Evolutionary conservation across 2,797 vertebrate genomes (phyloP).

Genomic region (Syngnathus acus): DNA sequence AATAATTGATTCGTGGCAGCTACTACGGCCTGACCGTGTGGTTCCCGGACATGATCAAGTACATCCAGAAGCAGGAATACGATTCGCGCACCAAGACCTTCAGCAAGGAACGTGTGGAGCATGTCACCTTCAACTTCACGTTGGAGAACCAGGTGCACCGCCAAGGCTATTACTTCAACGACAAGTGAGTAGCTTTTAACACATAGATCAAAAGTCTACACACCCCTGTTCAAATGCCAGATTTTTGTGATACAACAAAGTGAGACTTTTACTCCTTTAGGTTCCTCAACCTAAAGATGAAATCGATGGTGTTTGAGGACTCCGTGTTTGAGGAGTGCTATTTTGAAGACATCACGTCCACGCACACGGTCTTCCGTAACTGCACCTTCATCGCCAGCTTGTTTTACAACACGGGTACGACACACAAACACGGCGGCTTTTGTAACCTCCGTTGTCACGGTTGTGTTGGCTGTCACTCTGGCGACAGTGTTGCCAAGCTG

Average conservation of each 20-base stretch:
- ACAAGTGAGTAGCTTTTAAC: constrained; percentile 76
- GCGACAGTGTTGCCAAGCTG: constrained; percentile 8
- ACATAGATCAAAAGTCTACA: neutral
- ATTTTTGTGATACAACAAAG: too few species aligned
- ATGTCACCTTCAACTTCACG: constrained; percentile 95
- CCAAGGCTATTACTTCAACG: constrained; percentile 89
- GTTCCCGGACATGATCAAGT: constrained; percentile 99
- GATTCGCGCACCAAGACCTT: constrained; percentile 84
- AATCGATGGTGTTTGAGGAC: constrained; percentile 92
- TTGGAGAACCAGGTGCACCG: constrained; percentile 94
- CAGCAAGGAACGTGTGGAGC: constrained; percentile 79
- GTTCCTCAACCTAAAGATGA: constrained; percentile 92
- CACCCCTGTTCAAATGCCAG: neutral
- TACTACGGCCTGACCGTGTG: constrained; percentile 96
- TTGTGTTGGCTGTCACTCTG: constrained; percentile 29
- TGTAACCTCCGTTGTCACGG: constrained; percentile 19
- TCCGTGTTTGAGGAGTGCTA: constrained; percentile 94
- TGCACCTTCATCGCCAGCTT: constrained; percentile 89
- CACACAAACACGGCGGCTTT: neutral
- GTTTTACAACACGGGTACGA: constrained; percentile 92
- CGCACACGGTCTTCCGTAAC: constrained; percentile 92
- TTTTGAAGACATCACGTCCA: constrained; percentile 94
- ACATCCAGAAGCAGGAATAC: constrained; percentile 91
- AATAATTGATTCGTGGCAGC: constrained; percentile 49
- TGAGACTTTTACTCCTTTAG: constrained; percentile 44